Conservation (phyloP, 2,888 invertebrate species). For the Drosophila subsilvestris region DNA sequence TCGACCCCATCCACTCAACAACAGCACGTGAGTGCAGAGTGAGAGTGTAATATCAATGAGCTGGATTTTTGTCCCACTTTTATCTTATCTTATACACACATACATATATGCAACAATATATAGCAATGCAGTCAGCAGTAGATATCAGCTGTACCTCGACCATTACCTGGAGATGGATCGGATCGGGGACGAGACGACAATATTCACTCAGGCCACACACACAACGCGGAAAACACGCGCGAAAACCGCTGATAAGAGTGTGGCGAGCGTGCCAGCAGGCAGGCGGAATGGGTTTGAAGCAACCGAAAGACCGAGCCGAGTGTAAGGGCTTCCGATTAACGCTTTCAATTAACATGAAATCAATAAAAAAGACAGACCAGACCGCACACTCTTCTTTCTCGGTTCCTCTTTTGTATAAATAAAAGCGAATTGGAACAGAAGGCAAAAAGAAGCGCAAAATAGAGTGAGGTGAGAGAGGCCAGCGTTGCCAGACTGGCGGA, state of each 20-base stretch:
- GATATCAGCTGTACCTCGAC: conserved; percentile 18
- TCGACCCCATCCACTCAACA: conserved; percentile 3
- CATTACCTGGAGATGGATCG: neutral
- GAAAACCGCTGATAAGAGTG: conserved; percentile 59
- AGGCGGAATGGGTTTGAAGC: conserved; percentile 1
- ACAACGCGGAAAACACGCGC: conserved; percentile 53
- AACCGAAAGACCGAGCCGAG: conserved; percentile 25
- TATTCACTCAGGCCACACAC: conserved; percentile 12
- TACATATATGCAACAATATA: conserved; percentile 20
- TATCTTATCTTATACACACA: conserved; percentile 30
- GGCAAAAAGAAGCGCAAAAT: conserved; percentile 57
- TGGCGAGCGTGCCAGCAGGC: conserved; percentile 11
- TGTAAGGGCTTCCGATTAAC: conserved; percentile 53
- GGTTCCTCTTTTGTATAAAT: conserved; percentile 55
- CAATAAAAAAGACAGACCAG: conserved; percentile 49
- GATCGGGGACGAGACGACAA: neutral
- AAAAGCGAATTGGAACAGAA: conserved; percentile 54
- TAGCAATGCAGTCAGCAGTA: conserved; percentile 2
- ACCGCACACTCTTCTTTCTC: conserved; percentile 45
- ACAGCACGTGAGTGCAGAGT: neutral
- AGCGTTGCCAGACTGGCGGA: conserved; percentile 61
- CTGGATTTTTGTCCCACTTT: conserved; percentile 15
- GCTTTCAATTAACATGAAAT: conserved; percentile 67
- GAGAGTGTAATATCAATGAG: conserved; percentile 7
- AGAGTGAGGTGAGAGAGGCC: conserved; percentile 36